These are phyloP conservation scores for Anthopleura xanthogrammica DNA, from an alignment of 92 coral and sea anemone genomes.

Conservation along the genomic window DNA sequence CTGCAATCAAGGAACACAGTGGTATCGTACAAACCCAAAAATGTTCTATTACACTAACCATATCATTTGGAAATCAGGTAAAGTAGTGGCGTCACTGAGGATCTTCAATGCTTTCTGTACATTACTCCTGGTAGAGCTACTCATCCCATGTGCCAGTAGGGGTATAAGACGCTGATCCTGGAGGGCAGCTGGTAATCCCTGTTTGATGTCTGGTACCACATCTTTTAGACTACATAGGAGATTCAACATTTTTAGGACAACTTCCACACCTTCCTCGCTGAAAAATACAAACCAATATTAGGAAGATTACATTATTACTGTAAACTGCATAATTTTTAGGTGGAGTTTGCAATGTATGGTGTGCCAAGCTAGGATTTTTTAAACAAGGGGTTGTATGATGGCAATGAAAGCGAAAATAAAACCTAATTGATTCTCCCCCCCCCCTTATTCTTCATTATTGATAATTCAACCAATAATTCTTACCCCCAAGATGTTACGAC, in stretches of 20 bases:
- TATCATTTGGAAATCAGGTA: slow-evolving; percentile 89
- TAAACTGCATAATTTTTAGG: neutral
- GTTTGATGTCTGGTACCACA: slow-evolving; percentile 44
- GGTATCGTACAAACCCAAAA: no score
- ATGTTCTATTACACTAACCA: slow-evolving; percentile 47
- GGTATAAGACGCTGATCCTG: slow-evolving; percentile 94
- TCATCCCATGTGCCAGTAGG: slow-evolving; percentile 82
- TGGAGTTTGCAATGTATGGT: no score
- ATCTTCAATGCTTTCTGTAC: slow-evolving; percentile 84
- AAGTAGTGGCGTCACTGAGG: slow-evolving; percentile 69
- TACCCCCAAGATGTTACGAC: slow-evolving; percentile 76
- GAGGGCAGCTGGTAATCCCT: slow-evolving; percentile 59
- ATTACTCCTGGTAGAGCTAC: slow-evolving; percentile 77
- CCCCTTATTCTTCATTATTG: neutral
- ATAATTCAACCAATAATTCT: neutral
- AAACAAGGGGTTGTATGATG: no score
- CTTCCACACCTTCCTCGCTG: slow-evolving; percentile 82
- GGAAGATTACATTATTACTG: neutral
- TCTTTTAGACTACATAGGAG: slow-evolving; percentile 71
- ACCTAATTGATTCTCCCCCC: no score
- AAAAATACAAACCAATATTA: neutral
- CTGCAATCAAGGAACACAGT: no score
- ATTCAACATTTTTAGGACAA: slow-evolving; percentile 80
- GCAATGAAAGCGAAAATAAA: no score
- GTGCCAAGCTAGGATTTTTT: no score